phyloP scores from a whole-genome alignment of 2,888 invertebrate species.

The Drepana falcataria region DNA sequence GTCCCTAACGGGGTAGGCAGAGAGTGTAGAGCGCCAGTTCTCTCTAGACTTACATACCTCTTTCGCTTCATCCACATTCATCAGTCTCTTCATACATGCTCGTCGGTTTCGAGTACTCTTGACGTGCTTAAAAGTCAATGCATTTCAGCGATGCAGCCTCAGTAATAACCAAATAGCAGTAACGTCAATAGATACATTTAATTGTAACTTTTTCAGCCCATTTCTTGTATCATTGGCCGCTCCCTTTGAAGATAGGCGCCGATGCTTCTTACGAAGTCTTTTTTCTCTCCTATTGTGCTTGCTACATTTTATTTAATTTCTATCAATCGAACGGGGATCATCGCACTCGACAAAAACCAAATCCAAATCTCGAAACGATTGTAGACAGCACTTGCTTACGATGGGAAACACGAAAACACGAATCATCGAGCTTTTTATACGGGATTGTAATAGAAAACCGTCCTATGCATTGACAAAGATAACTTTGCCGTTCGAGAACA shows the following conservation, averaged over 20 bases:
- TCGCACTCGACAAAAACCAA: conserved; percentile 55
- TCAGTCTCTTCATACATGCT: too few relatives aligned
- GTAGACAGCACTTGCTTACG: conserved; percentile 37
- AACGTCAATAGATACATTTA: not conserved
- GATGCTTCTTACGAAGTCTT: conserved; percentile 18
- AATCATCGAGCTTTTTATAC: conserved; percentile 58
- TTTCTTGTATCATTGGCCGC: not conserved
- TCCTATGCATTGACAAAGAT: conserved; percentile 36
- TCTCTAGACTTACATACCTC: too few relatives aligned
- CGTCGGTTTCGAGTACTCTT: too few relatives aligned
- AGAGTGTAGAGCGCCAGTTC: too few relatives aligned
- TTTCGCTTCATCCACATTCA: too few relatives aligned
- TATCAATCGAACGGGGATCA: conserved; percentile 47
- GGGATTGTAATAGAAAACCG: conserved; percentile 53
- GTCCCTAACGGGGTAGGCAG: too few relatives aligned
- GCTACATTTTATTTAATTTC: conserved; percentile 31
- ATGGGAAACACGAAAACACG: conserved; percentile 63
- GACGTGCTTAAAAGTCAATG: not conserved
- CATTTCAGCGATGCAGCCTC: not conserved
- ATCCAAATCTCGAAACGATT: conserved; percentile 51
- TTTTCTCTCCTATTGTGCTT: conserved; percentile 11
- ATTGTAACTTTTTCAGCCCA: not conserved
- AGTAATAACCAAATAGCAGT: not conserved
- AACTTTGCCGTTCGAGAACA: not conserved
- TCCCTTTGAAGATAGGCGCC: conserved; percentile 19